Base-by-base conservation (phyloP, 1,140 invertebrate genomes). In the Sogatella furcifera region DNA sequence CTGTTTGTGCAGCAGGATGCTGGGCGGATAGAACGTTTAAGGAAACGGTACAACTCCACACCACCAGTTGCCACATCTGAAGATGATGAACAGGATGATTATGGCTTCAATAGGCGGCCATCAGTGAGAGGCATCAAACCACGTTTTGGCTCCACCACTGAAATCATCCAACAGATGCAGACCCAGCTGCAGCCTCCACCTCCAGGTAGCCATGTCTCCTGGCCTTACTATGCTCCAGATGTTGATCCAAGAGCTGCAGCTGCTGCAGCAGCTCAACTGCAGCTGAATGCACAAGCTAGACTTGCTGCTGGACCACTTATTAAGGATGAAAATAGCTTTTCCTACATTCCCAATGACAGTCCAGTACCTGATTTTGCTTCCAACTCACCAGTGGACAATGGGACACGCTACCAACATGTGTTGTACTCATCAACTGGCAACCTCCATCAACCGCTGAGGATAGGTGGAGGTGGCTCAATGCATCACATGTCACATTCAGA, bases 51-150 rank as follows among this genome's bases (percentile, higher is more conserved):
- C 63, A 65, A 56, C 55, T 65, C 58, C 4, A 38, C 62, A 11
- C 38, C 62, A 1, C 76, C 73, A 56, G 52, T 56, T n/a, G 76
- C 73, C 55, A 52, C 57, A 19, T 77, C 74, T 60, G 81, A 81
- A 17, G 87, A 86, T 59, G 84, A 90, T 59, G 90, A 92, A 67
- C 80, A 89, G 62, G 90, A 92, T 63, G 89, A 92, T 67, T 92
- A 93, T 63, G 91, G 90, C 5, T 93, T 95, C 70, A 88, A 89
- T 67, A 78, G 88, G n/a, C 76, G 91, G 9, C 90, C 91, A 0
- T 89, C 89, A 0, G 90, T 94, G 1, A 78, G 89, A 0, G 85
- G 84, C 0, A 86, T 86, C 41, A 84, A 84, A 65, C 81, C 82
- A 0, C 77, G 86, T 41, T 85, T 89, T 52, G 86, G 87, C 24